Evolutionary conservation across 2,113 vertebrate species (phyloP).

Genomic region (Zosterops japonicus): DNA sequence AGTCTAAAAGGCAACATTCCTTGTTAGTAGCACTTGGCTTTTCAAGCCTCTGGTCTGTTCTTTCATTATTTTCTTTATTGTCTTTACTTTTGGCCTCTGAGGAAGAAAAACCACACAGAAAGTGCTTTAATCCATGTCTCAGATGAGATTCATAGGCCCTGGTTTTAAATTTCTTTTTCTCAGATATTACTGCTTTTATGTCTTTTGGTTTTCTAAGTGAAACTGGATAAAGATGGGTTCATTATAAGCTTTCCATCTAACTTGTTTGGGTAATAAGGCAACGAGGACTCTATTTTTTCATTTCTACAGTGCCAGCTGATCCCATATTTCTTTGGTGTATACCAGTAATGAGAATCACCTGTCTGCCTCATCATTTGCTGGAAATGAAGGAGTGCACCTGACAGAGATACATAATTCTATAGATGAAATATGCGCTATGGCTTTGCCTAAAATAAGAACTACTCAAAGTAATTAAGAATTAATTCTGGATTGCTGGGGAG

Average conservation of each 20-base stretch:
- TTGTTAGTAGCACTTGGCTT: conserved; percentile 2
- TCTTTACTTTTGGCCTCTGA: neutral
- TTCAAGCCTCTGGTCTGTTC: neutral
- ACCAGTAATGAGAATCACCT: neutral
- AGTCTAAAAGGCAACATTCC: conserved; percentile 11
- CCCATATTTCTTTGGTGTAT: neutral
- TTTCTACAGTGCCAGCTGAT: neutral
- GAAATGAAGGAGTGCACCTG: neutral
- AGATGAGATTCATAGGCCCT: neutral
- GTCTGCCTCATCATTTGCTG: neutral
- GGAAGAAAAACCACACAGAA: neutral
- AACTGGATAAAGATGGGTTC: neutral
- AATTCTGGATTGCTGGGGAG: neutral
- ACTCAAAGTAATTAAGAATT: neutral
- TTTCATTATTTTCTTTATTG: conserved; percentile 3
- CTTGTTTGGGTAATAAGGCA: neutral
- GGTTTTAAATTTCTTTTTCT: conserved; percentile 10
- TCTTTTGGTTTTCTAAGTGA: neutral
- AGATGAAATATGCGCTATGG: neutral
- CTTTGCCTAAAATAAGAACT: neutral
- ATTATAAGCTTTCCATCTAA: neutral
- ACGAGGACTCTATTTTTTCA: neutral
- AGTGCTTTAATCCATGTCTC: neutral
- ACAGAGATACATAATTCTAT: neutral
- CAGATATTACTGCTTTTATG: neutral